Base-by-base conservation (phyloP, 2,797 vertebrate species). In the Dicrostonyx torquatus region DNA sequence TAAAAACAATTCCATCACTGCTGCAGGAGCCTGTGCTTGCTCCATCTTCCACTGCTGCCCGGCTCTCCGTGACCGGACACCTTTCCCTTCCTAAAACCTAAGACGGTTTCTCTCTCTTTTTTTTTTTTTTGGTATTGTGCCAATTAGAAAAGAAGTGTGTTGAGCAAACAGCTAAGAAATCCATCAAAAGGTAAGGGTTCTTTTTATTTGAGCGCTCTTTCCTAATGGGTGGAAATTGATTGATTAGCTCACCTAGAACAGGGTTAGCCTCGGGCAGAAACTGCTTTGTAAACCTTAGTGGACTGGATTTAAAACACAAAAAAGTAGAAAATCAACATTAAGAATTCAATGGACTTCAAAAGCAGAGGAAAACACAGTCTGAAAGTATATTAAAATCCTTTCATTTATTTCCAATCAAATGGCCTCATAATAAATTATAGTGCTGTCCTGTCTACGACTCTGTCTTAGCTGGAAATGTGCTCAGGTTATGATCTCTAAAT, bases 401-500 rank as follows among this genome's bases (percentile, higher is more conserved):
- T 94, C 93, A 96, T 96, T 97, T 97, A 96, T 97, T 98, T 97
- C 48, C 97, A 98, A 98, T 96, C 0, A 95, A 97, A 97, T 96
- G 89, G 94, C 79, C 93, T 76, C 89, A 58, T 97, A 97, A 96
- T 97, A 97, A 97, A 84, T 97, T 97, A 88, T 86, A 96, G n/a
- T 93, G 96, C 96, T 97, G 95, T 60, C 88, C 89, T 89, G 91
- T 94, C 97, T 96, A 96, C 91, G 92, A 91, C 89, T 97, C 89
- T 97, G 89, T 95, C 96, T 96, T 98, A 85, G 68, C 70, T 97
- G 91, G 94, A 97, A 97, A 97, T 92, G 90, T 91, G 97, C 91
- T 98, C 97, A 96, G 5, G 93, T 68, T 91, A 75, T 90, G 92
- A 97, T 94, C 96, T 97, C 96, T 94, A 96, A 93, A 97, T 89